phyloP scores from a whole-genome alignment of 2,797 vertebrate genomes.

The Glyptemys insculpta region DNA sequence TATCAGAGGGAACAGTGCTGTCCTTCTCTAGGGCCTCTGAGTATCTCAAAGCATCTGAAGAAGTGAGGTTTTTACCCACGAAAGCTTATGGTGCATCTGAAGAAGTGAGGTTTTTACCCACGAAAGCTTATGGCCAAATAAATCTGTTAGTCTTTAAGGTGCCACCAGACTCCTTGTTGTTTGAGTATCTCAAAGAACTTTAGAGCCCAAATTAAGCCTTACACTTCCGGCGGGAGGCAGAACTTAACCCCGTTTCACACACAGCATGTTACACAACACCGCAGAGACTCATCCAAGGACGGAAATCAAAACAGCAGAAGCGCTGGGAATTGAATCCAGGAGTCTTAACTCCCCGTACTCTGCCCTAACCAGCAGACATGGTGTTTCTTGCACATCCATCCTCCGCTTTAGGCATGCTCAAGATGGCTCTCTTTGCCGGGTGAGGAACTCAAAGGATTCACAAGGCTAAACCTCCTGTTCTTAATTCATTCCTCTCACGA shows the following conservation, averaged over 20 bases:
- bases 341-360: not conserved
- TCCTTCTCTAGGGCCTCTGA: fast-evolving
- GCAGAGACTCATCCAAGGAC: not conserved
- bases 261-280: not conserved
- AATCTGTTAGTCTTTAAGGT: no score
- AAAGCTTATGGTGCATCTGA: no score
- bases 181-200: not conserved
- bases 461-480: not conserved
- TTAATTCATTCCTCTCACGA: fast-evolving
- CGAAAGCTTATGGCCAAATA: no score
- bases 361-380: not conserved
- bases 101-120: no score
- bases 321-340: not conserved
- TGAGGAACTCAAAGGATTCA: not conserved
- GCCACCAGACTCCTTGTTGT: no score
- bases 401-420: not conserved
- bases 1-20: fast-evolving
- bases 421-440: not conserved
- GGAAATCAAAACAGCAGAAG: not conserved
- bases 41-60: not conserved
- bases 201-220: not conserved
- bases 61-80: no score
- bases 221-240: not conserved
- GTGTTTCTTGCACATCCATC: not conserved
- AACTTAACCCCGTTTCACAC: not conserved